phyloP scores from a whole-genome alignment of 2,888 invertebrate genomes.

The Aelia acuminata region DNA sequence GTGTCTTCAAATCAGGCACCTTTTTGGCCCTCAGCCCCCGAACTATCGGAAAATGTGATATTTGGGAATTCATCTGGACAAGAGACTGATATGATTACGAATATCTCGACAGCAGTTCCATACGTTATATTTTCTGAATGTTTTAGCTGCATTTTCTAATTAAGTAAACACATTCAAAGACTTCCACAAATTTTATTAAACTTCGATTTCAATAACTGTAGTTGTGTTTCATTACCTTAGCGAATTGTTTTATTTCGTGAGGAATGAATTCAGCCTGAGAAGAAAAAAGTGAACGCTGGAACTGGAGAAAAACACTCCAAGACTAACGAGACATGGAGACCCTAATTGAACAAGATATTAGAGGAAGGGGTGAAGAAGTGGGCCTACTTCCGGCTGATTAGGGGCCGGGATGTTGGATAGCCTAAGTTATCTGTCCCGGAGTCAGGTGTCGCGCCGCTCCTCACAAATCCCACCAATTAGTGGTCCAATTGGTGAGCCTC shows the following conservation, averaged over 20 bases:
- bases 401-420: neutral
- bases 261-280: neutral
- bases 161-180: too few relatives aligned
- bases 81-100: too few relatives aligned
- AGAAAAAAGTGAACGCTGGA: neutral
- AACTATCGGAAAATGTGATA: too few relatives aligned
- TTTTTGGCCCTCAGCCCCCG: too few relatives aligned
- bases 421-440: neutral
- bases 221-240: neutral
- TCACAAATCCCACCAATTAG: slow-evolving; percentile 29
- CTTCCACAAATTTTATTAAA: too few relatives aligned
- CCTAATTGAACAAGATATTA: slow-evolving; percentile 45
- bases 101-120: too few relatives aligned
- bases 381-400: slow-evolving; percentile 3
- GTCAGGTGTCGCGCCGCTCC: neutral
- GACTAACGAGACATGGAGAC: slow-evolving; percentile 40
- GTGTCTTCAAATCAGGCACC: too few relatives aligned
- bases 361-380: neutral
- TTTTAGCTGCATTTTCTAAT: too few relatives aligned
- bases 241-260: neutral
- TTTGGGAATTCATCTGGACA: too few relatives aligned
- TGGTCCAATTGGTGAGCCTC: neutral
- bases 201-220: too few relatives aligned
- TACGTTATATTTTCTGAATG: too few relatives aligned
- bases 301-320: neutral